Evolutionary conservation across 2,113 vertebrate genomes (phyloP), one percentile per base, ranked within the genome.

Genomic region (Pachycephala philippinensis): DNA sequence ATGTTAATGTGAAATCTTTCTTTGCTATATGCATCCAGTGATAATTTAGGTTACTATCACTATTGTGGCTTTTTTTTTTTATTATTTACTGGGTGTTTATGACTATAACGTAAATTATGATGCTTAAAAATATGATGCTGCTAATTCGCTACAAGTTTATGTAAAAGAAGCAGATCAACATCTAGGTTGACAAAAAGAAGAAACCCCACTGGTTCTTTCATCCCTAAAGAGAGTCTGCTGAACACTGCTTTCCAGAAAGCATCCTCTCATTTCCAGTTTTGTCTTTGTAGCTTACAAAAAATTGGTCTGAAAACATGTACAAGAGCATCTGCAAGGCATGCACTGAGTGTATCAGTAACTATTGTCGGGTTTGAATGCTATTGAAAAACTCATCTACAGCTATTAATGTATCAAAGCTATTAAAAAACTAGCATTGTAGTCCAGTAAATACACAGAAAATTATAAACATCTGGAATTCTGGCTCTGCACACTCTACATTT

Each of bases 381-480:
- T 66, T 76, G 27, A 72, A 87, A 88, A 77, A 5, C 13, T 57
- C 26, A 53, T 72, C 57, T 80, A 27, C 42, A 68, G 45, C 53
- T 68, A 44, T 44, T 33, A 24, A 52, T 52, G 22, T 28, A 42
- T 22, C 45, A 87, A 68, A 69, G 12, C 17, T 64, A 37, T 79
- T 82, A 24, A 82, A 90, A 80, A 53, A 7, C 11, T 49, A 40
- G 16, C 19, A 68, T 39, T 3, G 2, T 65, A 63, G 54, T 81
- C 42, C 35, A 88, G 18, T 18, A 77, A 86, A 86, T 39, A 42
- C 50, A 77, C 23, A 80, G 45, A 88, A 77, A 66, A 89, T 65
- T 35, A 70, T 30, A 83, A 93, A 94, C 76, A 93, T 93, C 79
- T 92, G 79, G 88, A 92, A 80, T 84, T 80, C 42, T 54, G 71